Percentiles rank a stretch among this genome's conserved stretches.
phyloP scores from a whole-genome alignment of 23 tunicate genomes.

The Styela clava region DNA sequence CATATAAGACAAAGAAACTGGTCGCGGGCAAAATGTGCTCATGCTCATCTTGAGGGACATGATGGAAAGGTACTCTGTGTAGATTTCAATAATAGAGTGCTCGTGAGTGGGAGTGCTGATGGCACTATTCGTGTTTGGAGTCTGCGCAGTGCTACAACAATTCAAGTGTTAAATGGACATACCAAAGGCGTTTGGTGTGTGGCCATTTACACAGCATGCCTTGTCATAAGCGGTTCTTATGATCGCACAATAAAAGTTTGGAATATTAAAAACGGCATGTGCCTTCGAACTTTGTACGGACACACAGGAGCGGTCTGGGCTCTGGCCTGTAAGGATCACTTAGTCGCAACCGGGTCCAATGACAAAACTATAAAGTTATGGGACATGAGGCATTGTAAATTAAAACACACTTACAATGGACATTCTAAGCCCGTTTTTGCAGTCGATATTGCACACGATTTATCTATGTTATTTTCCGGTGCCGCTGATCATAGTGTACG shows the following conservation, averaged over 20 bases:
- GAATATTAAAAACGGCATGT: slow-evolving; percentile 38
- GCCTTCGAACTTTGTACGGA: slow-evolving; percentile 70
- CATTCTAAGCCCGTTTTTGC: slow-evolving; percentile 68
- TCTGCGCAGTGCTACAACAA: slow-evolving; percentile 21
- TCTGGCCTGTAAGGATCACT: slow-evolving; percentile 59
- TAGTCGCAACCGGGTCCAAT: slow-evolving; percentile 75
- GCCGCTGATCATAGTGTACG: slow-evolving; percentile 62
- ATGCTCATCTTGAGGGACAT: slow-evolving; percentile 46
- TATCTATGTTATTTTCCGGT: slow-evolving; percentile 47
- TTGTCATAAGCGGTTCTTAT: slow-evolving; percentile 78
- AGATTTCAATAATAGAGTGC: slow-evolving; percentile 37
- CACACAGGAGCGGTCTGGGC: slow-evolving; percentile 80
- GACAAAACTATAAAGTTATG: slow-evolving; percentile 66
- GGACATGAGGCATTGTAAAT: slow-evolving; percentile 69
- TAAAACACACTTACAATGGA: slow-evolving; percentile 54
- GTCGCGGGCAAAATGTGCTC: slow-evolving; percentile 46
- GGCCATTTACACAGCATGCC: slow-evolving; percentile 46
- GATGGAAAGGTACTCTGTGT: slow-evolving; percentile 58
- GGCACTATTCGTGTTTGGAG: slow-evolving; percentile 71
- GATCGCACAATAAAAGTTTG: slow-evolving; percentile 72
- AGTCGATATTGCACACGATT: slow-evolving; percentile 51
- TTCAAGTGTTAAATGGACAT: slow-evolving; percentile 65
- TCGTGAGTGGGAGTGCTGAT: slow-evolving; percentile 83
- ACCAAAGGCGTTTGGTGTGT: slow-evolving; percentile 89
- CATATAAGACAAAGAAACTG: slow-evolving; percentile 58